These are phyloP conservation scores for Tyrannus savana DNA, from an alignment of 2,113 vertebrate species.

Conservation along the genomic window DNA sequence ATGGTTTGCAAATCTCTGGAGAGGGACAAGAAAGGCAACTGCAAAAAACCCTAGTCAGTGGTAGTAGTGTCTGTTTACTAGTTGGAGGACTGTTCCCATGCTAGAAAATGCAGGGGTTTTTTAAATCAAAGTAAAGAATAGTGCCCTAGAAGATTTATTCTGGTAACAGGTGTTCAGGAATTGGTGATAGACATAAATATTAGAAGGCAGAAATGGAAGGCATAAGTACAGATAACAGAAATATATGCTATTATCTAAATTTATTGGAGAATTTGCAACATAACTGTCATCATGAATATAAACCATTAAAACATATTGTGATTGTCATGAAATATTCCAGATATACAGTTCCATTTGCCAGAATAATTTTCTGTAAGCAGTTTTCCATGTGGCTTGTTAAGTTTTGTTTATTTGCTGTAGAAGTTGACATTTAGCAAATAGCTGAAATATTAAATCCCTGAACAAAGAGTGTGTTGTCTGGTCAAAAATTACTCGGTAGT, in stretches of 20 bases:
- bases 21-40: neutral
- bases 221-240: neutral
- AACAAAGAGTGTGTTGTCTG: neutral
- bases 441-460: neutral
- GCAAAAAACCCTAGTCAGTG: neutral
- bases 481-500: neutral
- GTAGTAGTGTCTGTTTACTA: neutral
- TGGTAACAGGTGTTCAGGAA: neutral
- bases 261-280: neutral
- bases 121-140: neutral
- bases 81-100: neutral
- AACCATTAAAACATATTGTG: neutral
- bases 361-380: neutral
- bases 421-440: slow-evolving; percentile 5
- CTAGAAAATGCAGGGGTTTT: neutral
- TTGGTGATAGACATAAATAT: neutral
- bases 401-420: slow-evolving; percentile 35
- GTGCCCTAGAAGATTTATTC: neutral
- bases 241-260: neutral
- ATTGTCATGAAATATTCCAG: neutral
- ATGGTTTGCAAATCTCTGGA: neutral
- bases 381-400: neutral
- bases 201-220: neutral
- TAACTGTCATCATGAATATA: neutral
- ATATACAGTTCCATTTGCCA: neutral